Evolutionary conservation across 2,888 invertebrate species (phyloP), one percentile per base, ranked within the genome.

Genomic region (Homarus gammarus): DNA sequence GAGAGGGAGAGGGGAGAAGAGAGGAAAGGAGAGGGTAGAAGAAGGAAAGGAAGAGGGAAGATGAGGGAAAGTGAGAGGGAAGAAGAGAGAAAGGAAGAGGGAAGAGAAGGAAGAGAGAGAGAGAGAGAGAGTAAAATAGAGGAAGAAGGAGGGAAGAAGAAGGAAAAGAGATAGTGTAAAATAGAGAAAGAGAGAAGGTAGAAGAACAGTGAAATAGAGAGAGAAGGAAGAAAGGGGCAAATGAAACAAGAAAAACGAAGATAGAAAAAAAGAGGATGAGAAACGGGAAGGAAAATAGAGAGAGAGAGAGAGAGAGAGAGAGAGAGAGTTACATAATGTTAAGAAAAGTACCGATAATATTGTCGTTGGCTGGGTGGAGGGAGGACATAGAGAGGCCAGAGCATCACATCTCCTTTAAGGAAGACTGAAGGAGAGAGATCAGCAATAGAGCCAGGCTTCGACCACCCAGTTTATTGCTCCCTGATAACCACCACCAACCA

Each of bases 391-490:
- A n/a, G n/a, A 44, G 33, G 22, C 40, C 15, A 27, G 81, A 64
- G 33, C 44, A 38, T 61, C 61, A 64, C 82, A 81, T 87, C 87
- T 72, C 82, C 87, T 87, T 87, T 87, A 87, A 87, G 87, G 72
- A 86, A 86, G 72, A 87, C 61, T 87, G 87, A 87, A 87, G 87
- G 87, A 87, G 87, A 87, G 82, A 72, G 87, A 87, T 87, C 87
- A 87, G 87, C 64, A 70, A 81, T 51, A 70, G 81, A 70, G 38
- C 87, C 87, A 81, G 36, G 81, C 81, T 64, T 81, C 64, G 38
- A 64, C 56, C 81, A 33, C 22, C 36, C 36, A n/a, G n/a, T 38
- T 79, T 81, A 81, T 81, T 81, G 64, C 81, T 64, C 64, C 36
- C 64, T 81, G 81, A 81, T 81, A 81, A 81, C 81, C 81, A 61